Conservation (phyloP, 2,888 invertebrate species). For the Abscondita cerata region DNA sequence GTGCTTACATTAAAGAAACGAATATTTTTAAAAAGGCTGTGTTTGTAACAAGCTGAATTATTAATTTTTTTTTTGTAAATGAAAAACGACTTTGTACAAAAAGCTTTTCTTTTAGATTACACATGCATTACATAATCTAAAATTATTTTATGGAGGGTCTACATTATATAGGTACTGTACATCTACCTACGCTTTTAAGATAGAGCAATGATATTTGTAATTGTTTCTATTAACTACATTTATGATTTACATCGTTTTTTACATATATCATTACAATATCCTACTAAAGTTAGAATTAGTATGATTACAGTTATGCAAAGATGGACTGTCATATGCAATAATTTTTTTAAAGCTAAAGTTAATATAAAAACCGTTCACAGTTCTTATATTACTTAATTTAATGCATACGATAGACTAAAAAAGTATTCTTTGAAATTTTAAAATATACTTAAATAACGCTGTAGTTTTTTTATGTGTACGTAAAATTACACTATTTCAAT, state of each 20-base stretch:
- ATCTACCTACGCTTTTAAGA: slow-evolving; percentile 53
- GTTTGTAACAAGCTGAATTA: slow-evolving; percentile 45
- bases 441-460: slow-evolving; percentile 43
- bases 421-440: slow-evolving; percentile 38
- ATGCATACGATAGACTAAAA: slow-evolving; percentile 31
- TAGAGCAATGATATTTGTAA: slow-evolving; percentile 35
- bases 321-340: slow-evolving; percentile 58
- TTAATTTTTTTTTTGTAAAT: slow-evolving; percentile 42
- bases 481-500: slow-evolving; percentile 53
- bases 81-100: slow-evolving; percentile 58
- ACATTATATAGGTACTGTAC: slow-evolving; percentile 54
- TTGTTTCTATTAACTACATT: slow-evolving; percentile 25
- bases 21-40: slow-evolving; percentile 38
- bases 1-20: slow-evolving; percentile 28
- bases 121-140: slow-evolving; percentile 58
- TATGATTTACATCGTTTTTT: slow-evolving; percentile 34
- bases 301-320: slow-evolving; percentile 54
- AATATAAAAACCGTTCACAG: slow-evolving; percentile 23
- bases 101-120: slow-evolving; percentile 56
- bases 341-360: slow-evolving; percentile 31
- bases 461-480: slow-evolving; percentile 54
- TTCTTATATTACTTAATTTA: slow-evolving; percentile 23
- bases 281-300: slow-evolving; percentile 46
- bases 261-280: slow-evolving; percentile 43
- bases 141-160: slow-evolving; percentile 58